Evolutionary conservation across 1,140 invertebrate species (phyloP).

Genomic region (Acyrthosiphon pisum): DNA sequence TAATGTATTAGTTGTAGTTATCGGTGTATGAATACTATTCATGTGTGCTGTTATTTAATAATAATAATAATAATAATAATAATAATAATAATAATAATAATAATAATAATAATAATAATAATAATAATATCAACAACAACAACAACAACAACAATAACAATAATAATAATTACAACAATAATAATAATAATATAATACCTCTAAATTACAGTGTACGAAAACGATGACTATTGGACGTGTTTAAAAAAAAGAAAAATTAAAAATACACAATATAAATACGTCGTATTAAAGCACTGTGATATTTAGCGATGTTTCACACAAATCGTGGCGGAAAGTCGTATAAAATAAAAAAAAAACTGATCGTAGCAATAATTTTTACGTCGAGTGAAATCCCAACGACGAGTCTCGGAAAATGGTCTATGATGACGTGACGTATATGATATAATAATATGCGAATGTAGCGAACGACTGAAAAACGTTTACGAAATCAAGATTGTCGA

Average conservation of each 20-base stretch:
- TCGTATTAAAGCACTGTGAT: not conserved
- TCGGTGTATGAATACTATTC: not conserved
- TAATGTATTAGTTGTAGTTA: not conserved
- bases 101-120: not conserved
- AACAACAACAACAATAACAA: not conserved
- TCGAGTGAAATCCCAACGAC: not conserved
- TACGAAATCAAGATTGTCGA: not conserved
- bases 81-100: too few species aligned
- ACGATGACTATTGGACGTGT: slow-evolving; percentile 11
- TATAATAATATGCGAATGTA: too few species aligned
- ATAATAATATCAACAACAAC: not conserved
- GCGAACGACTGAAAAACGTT: not conserved
- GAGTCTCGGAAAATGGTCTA: not conserved
- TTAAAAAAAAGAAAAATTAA: not conserved
- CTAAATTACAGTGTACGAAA: slow-evolving; percentile 13
- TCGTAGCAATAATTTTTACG: not conserved
- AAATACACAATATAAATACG: not conserved
- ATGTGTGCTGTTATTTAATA: not conserved
- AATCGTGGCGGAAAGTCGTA: not conserved
- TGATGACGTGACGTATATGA: too few species aligned
- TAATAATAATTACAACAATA: too few species aligned
- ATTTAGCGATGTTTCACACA: not conserved
- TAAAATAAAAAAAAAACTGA: not conserved
- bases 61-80: not conserved
- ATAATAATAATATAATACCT: not conserved